A percentile compares a stretch with the other conserved stretches of the same genome.
These are phyloP conservation scores for Aythya fuligula DNA, from an alignment of 2,797 vertebrate species.

Conservation along the genomic window DNA sequence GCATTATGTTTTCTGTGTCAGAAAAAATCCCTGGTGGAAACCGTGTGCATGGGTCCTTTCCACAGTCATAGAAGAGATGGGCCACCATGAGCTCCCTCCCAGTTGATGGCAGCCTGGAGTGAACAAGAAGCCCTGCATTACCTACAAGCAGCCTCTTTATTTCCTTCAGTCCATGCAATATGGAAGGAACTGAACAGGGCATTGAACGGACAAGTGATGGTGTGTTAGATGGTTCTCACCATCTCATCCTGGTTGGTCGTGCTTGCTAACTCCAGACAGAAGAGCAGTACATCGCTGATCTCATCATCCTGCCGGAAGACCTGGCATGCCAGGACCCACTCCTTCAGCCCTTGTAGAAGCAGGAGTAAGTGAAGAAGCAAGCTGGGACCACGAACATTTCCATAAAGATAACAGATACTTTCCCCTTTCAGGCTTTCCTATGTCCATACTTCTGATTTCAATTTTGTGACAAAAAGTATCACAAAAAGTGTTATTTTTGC, in stretches of 20 bases:
- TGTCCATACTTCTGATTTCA: not conserved
- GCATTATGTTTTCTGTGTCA: not conserved
- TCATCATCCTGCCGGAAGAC: not conserved
- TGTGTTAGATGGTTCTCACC: not conserved
- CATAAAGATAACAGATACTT: not conserved
- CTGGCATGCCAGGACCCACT: accelerated
- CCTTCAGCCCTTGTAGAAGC: not conserved
- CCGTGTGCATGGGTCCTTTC: accelerated
- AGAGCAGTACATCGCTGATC: not conserved
- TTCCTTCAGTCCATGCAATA: not conserved
- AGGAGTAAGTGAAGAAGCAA: not conserved
- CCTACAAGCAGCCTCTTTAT: not conserved
- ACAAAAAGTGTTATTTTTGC: not conserved
- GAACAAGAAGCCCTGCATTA: not conserved
- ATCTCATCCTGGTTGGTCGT: not conserved
- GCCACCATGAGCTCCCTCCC: not conserved
- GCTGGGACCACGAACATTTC: no score
- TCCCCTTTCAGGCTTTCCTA: not conserved
- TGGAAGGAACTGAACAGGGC: not conserved
- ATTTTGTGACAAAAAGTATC: not conserved
- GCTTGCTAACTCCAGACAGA: not conserved
- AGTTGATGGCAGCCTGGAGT: not conserved
- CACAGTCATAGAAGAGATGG: not conserved
- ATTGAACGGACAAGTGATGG: not conserved
- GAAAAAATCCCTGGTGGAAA: not conserved